Percentiles rank a stretch among this genome's conserved stretches.
Conservation (phyloP, 2,113 vertebrate species). For the Pelecanoides urinatrix region DNA sequence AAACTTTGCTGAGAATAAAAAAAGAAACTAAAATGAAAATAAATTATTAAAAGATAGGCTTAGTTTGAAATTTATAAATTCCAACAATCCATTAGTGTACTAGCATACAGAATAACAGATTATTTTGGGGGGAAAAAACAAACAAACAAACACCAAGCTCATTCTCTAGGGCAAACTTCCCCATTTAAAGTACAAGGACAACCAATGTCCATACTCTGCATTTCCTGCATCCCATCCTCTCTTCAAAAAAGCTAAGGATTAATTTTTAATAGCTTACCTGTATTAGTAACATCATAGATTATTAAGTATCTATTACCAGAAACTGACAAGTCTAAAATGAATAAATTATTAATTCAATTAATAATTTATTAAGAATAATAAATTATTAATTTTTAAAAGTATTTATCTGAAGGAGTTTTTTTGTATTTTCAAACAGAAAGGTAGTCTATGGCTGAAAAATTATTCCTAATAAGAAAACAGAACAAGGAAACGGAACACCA, state of each 20-base stretch:
- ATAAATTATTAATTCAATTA: not conserved
- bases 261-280: not conserved
- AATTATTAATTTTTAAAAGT: not conserved
- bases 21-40: not conserved
- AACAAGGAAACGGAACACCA: fast-evolving
- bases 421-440: not conserved
- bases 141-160: no score
- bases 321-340: not conserved
- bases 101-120: not conserved
- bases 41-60: not conserved
- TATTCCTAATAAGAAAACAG: not conserved
- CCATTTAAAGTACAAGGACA: not conserved
- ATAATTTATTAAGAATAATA: not conserved
- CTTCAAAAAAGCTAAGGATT: not conserved
- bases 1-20: not conserved
- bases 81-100: not conserved
- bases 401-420: not conserved
- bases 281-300: not conserved
- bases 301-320: not conserved
- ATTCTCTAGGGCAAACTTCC: not conserved
- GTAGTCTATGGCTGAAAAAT: not conserved
- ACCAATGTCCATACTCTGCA: not conserved
- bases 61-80: not conserved
- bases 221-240: not conserved
- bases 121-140: no score